Percentiles rank a stretch among this genome's conserved stretches.
phyloP scores from a whole-genome alignment of 1,140 invertebrate species.

The Lethocerus indicus region DNA sequence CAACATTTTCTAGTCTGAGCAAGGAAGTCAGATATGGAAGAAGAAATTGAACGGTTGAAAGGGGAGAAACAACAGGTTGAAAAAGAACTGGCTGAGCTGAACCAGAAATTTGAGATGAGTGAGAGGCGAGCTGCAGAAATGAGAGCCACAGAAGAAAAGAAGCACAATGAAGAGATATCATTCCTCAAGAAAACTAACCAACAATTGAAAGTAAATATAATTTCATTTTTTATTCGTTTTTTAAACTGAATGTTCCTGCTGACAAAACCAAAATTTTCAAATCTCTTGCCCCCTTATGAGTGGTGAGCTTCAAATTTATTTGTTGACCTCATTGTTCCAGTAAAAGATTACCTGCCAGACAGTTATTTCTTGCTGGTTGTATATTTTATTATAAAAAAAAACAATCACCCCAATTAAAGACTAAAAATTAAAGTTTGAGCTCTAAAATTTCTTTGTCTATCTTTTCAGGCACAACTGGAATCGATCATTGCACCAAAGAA shows the following conservation, averaged over 20 bases:
- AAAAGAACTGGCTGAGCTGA: constrained; percentile 56
- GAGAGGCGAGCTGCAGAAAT: constrained; percentile 73
- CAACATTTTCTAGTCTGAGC: constrained; percentile 27
- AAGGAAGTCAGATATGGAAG: constrained; percentile 56
- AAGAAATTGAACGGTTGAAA: constrained; percentile 38
- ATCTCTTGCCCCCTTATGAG: neutral
- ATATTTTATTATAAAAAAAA: too few relatives aligned
- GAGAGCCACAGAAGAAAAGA: constrained; percentile 70
- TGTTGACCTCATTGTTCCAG: too few relatives aligned
- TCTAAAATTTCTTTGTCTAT: too few relatives aligned
- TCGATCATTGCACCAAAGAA: constrained; percentile 76
- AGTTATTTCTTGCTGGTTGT: too few relatives aligned
- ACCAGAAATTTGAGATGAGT: constrained; percentile 12
- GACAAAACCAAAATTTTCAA: neutral
- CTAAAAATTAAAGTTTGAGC: too few relatives aligned
- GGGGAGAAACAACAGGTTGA: constrained; percentile 56
- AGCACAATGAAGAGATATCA: constrained; percentile 77
- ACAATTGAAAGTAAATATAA: constrained; percentile 59
- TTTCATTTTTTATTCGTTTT: neutral
- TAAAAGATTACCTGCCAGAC: too few relatives aligned
- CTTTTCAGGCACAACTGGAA: constrained; percentile 67
- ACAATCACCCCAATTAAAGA: too few relatives aligned
- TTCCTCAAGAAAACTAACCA: constrained; percentile 86
- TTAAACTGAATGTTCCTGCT: neutral
- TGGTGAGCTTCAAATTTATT: constrained; percentile 19